Percentiles rank a stretch among this genome's conserved stretches.
Evolutionary conservation across 2,113 vertebrate species (phyloP).

Genomic region (Hydropotes inermis): DNA sequence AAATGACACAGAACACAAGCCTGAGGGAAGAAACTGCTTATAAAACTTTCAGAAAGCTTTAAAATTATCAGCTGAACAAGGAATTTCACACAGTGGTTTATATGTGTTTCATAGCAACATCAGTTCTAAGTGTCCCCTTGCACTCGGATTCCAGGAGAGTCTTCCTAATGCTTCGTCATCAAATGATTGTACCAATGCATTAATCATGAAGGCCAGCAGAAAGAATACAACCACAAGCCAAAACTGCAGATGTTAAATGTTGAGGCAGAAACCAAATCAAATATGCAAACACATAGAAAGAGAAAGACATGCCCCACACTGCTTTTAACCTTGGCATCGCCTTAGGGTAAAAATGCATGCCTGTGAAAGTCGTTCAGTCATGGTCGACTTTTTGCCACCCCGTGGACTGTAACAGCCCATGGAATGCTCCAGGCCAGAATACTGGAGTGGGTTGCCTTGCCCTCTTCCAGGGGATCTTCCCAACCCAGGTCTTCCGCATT

Average conservation of each 20-base stretch:
- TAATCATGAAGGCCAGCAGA: neutral
- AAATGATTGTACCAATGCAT: neutral
- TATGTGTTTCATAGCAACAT: neutral
- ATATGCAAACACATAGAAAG: neutral
- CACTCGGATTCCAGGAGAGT: neutral
- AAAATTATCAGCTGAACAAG: neutral
- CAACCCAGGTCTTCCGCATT: neutral
- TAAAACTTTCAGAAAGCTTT: neutral
- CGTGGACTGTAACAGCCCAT: neutral
- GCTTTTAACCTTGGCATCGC: neutral
- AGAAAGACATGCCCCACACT: neutral
- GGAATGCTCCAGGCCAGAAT: neutral
- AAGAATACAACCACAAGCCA: neutral
- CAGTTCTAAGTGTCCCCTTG: neutral
- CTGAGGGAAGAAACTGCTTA: neutral
- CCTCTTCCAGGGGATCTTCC: neutral
- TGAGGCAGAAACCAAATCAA: neutral
- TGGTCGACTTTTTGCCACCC: neutral
- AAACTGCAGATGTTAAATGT: neutral
- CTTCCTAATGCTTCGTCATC: neutral
- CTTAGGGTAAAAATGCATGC: neutral
- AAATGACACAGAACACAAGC: neutral
- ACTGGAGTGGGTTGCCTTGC: neutral
- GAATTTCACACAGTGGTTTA: neutral
- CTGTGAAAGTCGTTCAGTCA: neutral